A percentile compares a stretch with the other conserved stretches of the same genome.
These are phyloP conservation scores for Plusia festucae DNA, from an alignment of 2,888 invertebrate genomes.

Conservation along the genomic window DNA sequence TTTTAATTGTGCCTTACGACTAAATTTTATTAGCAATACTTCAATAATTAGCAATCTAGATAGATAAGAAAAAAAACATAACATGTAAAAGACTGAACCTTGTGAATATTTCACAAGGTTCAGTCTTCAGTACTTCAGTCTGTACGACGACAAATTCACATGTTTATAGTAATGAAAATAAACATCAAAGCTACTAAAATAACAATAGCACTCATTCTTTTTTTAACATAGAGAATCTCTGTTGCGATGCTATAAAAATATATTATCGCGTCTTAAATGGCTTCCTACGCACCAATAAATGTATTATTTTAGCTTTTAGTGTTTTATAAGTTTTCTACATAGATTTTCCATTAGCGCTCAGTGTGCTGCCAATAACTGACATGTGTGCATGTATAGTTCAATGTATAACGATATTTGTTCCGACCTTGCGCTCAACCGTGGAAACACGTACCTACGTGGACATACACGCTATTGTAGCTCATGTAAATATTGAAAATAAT, in stretches of 20 bases:
- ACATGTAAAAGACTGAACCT: too few relatives aligned
- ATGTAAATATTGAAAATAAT: conserved; percentile 1
- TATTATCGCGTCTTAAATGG: conserved; percentile 20
- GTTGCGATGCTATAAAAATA: not conserved
- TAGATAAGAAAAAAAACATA: too few relatives aligned
- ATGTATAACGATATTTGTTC: conserved; percentile 11
- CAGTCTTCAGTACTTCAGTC: too few relatives aligned
- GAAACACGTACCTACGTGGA: conserved; percentile 19
- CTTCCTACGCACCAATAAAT: conserved; percentile 18
- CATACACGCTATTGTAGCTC: conserved; percentile 11
- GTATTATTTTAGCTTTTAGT: conserved; percentile 12
- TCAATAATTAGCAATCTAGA: too few relatives aligned
- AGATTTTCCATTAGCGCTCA: conserved; percentile 26
- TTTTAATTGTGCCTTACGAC: too few relatives aligned
- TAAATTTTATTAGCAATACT: too few relatives aligned
- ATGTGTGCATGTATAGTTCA: conserved; percentile 13
- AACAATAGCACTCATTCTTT: not conserved
- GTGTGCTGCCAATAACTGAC: conserved; percentile 11
- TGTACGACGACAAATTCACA: too few relatives aligned
- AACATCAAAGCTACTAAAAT: not conserved
- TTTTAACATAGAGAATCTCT: not conserved
- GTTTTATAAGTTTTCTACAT: conserved; percentile 8
- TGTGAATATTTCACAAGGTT: too few relatives aligned
- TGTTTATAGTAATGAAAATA: not conserved
- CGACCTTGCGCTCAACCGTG: conserved; percentile 33